Percentiles rank a stretch among this genome's conserved stretches.
phyloP scores from a whole-genome alignment of 2,113 vertebrate genomes.

The Pristiophorus japonicus region DNA sequence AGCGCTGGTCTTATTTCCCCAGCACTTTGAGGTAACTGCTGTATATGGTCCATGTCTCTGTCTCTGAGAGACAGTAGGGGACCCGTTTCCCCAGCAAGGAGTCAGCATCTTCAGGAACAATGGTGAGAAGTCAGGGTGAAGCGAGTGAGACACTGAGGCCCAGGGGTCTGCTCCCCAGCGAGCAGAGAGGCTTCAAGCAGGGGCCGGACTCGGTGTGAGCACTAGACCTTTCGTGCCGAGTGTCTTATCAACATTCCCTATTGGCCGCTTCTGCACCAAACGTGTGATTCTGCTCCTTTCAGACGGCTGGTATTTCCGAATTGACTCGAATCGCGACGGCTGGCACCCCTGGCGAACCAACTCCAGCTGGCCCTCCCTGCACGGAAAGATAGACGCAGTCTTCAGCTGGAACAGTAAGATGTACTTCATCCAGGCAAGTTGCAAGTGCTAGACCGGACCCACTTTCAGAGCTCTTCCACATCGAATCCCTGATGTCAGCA shows the following conservation, averaged over 20 bases:
- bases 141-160: too few species aligned
- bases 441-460: not conserved
- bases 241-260: not conserved
- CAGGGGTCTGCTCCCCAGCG: not conserved
- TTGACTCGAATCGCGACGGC: slow-evolving; percentile 51
- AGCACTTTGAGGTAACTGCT: too few species aligned
- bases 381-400: slow-evolving; percentile 63
- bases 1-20: too few species aligned
- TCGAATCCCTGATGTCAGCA: not conserved
- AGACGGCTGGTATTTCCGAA: slow-evolving; percentile 61
- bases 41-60: too few species aligned
- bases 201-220: not conserved
- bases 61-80: too few species aligned
- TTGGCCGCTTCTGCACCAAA: not conserved
- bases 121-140: too few species aligned
- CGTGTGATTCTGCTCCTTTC: not conserved
- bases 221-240: too few species aligned
- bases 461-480: not conserved
- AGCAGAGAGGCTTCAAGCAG: not conserved
- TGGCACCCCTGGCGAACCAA: slow-evolving; percentile 57
- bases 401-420: slow-evolving; percentile 64
- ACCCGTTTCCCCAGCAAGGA: too few species aligned
- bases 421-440: slow-evolving; percentile 68
- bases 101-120: too few species aligned
- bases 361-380: slow-evolving; percentile 62